phyloP scores from a whole-genome alignment of 1,140 invertebrate species.

The Acyrthosiphon pisum region DNA sequence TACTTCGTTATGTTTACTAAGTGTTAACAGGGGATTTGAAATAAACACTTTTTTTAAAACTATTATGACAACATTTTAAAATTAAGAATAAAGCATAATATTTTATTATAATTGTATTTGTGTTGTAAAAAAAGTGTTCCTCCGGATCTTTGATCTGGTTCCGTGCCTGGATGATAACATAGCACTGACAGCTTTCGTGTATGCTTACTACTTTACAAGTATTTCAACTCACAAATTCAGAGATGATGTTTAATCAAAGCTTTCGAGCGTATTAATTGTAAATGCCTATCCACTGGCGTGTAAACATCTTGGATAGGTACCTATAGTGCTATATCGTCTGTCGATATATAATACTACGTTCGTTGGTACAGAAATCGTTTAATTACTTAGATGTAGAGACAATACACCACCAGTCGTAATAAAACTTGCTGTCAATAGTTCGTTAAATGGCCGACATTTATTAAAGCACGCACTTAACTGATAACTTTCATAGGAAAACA shows the following conservation, averaged over 20 bases:
- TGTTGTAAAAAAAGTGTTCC: too few relatives aligned
- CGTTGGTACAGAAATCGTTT: neutral
- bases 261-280: neutral
- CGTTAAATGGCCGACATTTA: neutral
- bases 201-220: neutral
- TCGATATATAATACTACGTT: neutral
- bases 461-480: neutral
- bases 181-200: too few relatives aligned
- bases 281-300: neutral
- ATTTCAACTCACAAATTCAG: neutral
- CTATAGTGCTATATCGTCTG: neutral
- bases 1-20: too few relatives aligned
- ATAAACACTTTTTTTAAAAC: too few relatives aligned
- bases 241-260: neutral
- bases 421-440: neutral
- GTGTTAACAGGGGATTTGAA: too few relatives aligned
- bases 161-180: too few relatives aligned
- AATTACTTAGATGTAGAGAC: neutral
- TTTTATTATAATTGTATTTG: too few relatives aligned
- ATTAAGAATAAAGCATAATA: too few relatives aligned
- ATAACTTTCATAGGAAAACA: neutral
- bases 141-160: too few relatives aligned
- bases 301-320: neutral
- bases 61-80: too few relatives aligned
- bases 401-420: neutral